phyloP scores from a whole-genome alignment of 2,888 invertebrate genomes.

The Euclidia mi region DNA sequence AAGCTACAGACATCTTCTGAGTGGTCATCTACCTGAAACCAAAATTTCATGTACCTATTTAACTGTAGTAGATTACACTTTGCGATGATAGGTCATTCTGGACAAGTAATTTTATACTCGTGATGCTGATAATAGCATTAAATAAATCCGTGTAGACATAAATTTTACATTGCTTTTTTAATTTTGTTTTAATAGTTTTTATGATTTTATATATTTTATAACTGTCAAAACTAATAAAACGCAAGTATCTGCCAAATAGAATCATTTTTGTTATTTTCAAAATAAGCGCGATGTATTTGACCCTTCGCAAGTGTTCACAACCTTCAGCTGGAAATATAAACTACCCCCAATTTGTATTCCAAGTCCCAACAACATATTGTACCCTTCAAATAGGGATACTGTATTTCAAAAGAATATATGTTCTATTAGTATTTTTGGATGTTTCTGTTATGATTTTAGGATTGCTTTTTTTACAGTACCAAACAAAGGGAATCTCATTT shows the following conservation, averaged over 20 bases:
- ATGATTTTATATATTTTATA: no score
- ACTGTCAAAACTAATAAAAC: not conserved
- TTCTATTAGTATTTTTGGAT: not conserved
- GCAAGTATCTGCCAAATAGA: not conserved
- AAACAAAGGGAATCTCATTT: no score
- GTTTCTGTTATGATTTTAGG: constrained; percentile 3
- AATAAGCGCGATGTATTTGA: constrained; percentile 12
- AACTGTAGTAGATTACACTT: no score
- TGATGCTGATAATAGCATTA: no score
- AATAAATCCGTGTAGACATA: no score
- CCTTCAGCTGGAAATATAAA: constrained; percentile 18
- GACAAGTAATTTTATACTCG: no score
- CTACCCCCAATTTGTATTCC: constrained; percentile 38
- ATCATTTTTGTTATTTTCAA: constrained; percentile 3
- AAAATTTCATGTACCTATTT: no score
- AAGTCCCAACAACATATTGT: constrained; percentile 19
- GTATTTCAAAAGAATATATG: constrained; percentile 8
- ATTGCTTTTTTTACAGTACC: not conserved
- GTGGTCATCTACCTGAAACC: no score
- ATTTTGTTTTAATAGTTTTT: no score
- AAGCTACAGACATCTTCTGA: no score
- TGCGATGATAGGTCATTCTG: no score
- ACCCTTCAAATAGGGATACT: constrained; percentile 8
- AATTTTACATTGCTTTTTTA: no score
- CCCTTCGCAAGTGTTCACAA: constrained; percentile 23